phyloP scores from a whole-genome alignment of 2,797 vertebrate species.

The Podargus strigoides region DNA sequence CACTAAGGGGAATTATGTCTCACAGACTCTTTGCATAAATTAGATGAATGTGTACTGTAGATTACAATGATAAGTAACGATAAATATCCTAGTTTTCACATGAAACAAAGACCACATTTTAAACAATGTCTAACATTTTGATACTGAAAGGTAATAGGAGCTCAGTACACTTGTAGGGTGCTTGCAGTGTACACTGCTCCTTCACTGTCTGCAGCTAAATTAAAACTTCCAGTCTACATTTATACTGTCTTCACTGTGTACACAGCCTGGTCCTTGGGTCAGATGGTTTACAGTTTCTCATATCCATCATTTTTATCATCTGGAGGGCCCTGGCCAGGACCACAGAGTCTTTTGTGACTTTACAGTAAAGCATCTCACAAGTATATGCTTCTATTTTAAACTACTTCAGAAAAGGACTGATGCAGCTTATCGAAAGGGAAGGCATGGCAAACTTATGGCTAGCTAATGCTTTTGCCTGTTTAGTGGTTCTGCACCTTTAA shows the following conservation, averaged over 20 bases:
- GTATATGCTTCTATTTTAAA: neutral
- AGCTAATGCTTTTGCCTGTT: neutral
- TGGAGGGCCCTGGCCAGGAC: neutral
- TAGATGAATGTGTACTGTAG: neutral
- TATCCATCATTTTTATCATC: neutral
- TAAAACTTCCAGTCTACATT: neutral
- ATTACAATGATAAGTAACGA: neutral
- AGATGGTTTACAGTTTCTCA: neutral
- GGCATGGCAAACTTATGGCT: neutral
- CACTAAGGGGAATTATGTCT: neutral
- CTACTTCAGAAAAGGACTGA: neutral
- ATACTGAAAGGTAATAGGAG: neutral
- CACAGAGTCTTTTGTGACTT: neutral
- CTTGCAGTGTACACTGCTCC: neutral
- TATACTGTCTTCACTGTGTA: neutral
- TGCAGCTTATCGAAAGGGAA: neutral
- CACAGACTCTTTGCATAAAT: fast-evolving
- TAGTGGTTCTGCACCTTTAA: neutral
- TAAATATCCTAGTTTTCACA: neutral
- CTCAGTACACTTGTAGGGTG: neutral
- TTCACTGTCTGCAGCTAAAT: neutral
- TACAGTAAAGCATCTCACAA: neutral
- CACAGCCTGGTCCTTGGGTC: neutral
- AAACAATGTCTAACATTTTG: neutral
- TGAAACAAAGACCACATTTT: neutral